These are phyloP conservation scores for Myripristis jacobus DNA, from an alignment of 2,797 vertebrate genomes.

Conservation along the genomic window DNA sequence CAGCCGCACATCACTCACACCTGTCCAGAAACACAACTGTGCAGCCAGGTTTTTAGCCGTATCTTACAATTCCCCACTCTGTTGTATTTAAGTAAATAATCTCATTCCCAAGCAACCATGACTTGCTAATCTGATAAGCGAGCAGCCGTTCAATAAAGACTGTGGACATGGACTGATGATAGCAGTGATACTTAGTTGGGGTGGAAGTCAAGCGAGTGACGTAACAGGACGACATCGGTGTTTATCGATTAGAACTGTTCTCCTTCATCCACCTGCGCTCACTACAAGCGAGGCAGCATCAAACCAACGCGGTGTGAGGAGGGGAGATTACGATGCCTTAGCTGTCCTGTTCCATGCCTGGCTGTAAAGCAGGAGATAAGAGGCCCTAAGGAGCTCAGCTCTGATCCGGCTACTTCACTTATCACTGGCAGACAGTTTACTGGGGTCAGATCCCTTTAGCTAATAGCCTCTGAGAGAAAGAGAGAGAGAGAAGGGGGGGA, in stretches of 20 bases:
- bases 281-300: conserved; percentile 45
- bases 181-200: conserved; percentile 33
- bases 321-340: conserved; percentile 71
- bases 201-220: conserved; percentile 51
- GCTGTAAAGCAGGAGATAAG: conserved; percentile 75
- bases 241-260: conserved; percentile 62
- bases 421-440: conserved; percentile 72
- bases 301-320: conserved; percentile 52
- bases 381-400: conserved; percentile 71
- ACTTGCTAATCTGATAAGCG: conserved; percentile 18
- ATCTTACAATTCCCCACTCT: background rate
- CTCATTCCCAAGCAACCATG: background rate
- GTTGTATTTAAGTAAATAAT: background rate
- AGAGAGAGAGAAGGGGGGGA: background rate
- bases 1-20: conserved; percentile 2
- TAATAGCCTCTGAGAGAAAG: conserved; percentile 55
- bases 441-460: conserved; percentile 51
- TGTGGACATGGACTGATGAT: conserved; percentile 38
- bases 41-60: background rate
- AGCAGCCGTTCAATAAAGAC: conserved; percentile 42
- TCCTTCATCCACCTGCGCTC: conserved; percentile 46
- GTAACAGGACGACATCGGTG: conserved; percentile 64
- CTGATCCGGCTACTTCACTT: conserved; percentile 77
- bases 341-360: conserved; percentile 50
- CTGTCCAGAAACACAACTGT: conserved; percentile 4